Conservation (phyloP, 2,797 vertebrate genomes). For the Adrianichthys oophorus region DNA sequence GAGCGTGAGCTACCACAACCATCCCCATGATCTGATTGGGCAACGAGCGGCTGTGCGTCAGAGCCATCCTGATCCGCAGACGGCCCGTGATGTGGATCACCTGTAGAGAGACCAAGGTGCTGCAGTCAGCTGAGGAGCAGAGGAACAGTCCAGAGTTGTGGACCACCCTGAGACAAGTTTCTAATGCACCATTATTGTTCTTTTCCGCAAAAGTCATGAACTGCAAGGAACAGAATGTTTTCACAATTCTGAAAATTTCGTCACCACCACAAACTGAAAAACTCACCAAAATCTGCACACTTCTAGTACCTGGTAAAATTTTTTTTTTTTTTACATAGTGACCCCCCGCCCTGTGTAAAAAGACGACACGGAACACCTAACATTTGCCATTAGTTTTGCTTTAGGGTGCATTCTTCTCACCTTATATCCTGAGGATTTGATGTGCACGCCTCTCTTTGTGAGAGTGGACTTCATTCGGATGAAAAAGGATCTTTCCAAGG, state of each 20-base stretch:
- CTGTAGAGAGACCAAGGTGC: slow-evolving; percentile 65
- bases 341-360: too few relatives aligned
- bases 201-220: too few relatives aligned
- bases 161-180: too few relatives aligned
- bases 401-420: slow-evolving; percentile 34
- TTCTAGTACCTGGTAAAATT: too few relatives aligned
- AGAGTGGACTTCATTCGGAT: slow-evolving; percentile 99
- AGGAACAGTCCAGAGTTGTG: not conserved
- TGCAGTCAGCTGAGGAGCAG: not conserved
- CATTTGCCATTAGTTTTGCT: not conserved
- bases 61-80: slow-evolving; percentile 90
- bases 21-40: slow-evolving; percentile 97
- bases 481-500: slow-evolving; percentile 96
- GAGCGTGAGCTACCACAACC: slow-evolving; percentile 94
- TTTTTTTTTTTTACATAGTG: too few relatives aligned
- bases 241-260: too few relatives aligned
- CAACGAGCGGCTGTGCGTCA: slow-evolving; percentile 90
- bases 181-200: too few relatives aligned
- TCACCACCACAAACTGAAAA: too few relatives aligned
- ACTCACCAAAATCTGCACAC: too few relatives aligned
- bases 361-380: not conserved
- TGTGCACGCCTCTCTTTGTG: slow-evolving; percentile 97
- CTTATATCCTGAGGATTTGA: slow-evolving; percentile 99
- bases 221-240: too few relatives aligned
- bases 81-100: slow-evolving; percentile 97